Percentiles rank a stretch among this genome's conserved stretches.
These are phyloP conservation scores for Thera britannica DNA, from an alignment of 2,888 invertebrate genomes.

Conservation along the genomic window DNA sequence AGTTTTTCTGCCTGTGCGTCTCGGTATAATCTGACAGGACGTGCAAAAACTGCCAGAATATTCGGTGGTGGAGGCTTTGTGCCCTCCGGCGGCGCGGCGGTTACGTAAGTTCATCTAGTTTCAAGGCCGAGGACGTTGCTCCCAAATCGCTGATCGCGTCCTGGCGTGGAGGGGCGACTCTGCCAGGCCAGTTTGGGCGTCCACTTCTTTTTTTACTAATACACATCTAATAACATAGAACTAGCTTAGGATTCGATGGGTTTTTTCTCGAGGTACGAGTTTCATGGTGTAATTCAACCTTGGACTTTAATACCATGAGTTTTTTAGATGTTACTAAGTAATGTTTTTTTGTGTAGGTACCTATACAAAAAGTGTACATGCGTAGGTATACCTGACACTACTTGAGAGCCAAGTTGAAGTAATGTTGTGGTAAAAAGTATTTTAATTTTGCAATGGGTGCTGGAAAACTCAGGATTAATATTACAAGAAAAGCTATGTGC, in stretches of 20 bases:
- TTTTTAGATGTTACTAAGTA: constrained; percentile 16
- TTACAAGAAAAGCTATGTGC: background rate
- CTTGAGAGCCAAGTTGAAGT: too few species aligned
- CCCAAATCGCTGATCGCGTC: constrained; percentile 83
- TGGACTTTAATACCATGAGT: constrained; percentile 19
- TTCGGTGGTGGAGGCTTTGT: constrained; percentile 75
- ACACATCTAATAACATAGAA: constrained; percentile 52
- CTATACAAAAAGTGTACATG: too few species aligned
- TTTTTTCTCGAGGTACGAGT: constrained; percentile 40
- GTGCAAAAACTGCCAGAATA: constrained; percentile 79
- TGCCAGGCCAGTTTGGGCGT: constrained; percentile 73
- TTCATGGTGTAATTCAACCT: constrained; percentile 31
- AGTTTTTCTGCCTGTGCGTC: constrained; percentile 33
- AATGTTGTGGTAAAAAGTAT: background rate
- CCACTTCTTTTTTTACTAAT: constrained; percentile 71
- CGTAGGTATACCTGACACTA: too few species aligned
- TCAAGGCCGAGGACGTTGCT: constrained; percentile 84
- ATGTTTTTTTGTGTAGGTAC: background rate
- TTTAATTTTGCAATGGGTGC: background rate
- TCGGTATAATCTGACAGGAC: constrained; percentile 64
- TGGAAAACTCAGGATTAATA: background rate
- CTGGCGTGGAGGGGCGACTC: constrained; percentile 70
- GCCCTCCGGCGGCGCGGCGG: constrained; percentile 69
- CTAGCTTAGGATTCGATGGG: constrained; percentile 42
- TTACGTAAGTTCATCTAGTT: constrained; percentile 84